Evolutionary conservation across 2,797 vertebrate species (phyloP).

Genomic region (Steatocranus sp.): DNA sequence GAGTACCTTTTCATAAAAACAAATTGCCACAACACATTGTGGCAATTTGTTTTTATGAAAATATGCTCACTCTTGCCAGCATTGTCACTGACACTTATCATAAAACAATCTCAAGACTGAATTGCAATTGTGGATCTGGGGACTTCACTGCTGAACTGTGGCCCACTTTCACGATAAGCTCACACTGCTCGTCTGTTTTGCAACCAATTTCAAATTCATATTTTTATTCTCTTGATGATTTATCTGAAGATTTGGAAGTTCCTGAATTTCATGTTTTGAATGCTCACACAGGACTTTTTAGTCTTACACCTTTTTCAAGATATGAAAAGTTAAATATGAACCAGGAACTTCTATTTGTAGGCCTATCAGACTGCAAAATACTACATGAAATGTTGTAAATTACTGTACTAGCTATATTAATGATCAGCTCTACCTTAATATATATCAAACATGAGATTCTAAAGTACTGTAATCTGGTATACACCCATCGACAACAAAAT

Average conservation of each 20-base stretch:
- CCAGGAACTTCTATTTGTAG: background rate
- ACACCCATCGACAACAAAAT: background rate
- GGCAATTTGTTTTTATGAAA: background rate
- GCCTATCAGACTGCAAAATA: background rate
- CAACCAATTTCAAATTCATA: background rate
- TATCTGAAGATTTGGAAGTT: background rate
- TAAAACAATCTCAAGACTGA: background rate
- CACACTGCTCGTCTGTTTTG: background rate
- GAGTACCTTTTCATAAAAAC: background rate
- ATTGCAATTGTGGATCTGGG: background rate
- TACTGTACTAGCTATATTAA: background rate
- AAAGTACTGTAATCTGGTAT: background rate
- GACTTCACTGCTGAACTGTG: background rate
- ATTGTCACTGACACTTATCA: constrained; percentile 1
- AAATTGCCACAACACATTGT: background rate
- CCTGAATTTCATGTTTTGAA: background rate
- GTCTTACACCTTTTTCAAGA: background rate
- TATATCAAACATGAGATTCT: background rate
- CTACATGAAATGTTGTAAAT: background rate
- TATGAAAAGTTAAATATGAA: background rate
- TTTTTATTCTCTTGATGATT: background rate
- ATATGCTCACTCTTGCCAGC: background rate
- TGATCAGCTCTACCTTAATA: background rate
- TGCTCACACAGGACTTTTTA: background rate
- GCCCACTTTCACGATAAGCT: background rate